Conservation (phyloP, 2,113 vertebrate genomes). For the Cynopterus brachyotis region DNA sequence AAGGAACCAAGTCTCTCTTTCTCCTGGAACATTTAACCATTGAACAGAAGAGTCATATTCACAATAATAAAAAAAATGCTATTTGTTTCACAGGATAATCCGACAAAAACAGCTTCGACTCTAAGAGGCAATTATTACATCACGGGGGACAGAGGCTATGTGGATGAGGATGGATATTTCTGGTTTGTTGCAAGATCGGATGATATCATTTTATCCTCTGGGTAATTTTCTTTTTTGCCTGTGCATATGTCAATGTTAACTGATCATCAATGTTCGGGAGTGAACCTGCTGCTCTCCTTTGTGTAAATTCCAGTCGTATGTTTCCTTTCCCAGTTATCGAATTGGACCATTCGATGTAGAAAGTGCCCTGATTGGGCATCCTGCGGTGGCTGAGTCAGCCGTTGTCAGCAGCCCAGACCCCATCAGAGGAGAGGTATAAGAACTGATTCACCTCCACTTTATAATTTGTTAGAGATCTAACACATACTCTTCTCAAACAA, state of each 20-base stretch:
- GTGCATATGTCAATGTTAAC: neutral
- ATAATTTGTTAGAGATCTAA: neutral
- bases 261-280: neutral
- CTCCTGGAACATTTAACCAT: neutral
- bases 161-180: slow-evolving; percentile 89
- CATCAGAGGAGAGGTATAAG: slow-evolving; percentile 88
- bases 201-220: slow-evolving; percentile 89
- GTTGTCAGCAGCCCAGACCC: slow-evolving; percentile 90
- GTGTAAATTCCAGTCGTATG: neutral
- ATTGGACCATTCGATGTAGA: slow-evolving; percentile 91
- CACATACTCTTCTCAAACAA: neutral
- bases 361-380: slow-evolving; percentile 88
- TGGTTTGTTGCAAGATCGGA: slow-evolving; percentile 90
- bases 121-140: slow-evolving; percentile 86
- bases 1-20: neutral
- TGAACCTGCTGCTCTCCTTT: neutral
- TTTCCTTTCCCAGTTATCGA: slow-evolving; percentile 83
- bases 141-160: slow-evolving; percentile 87
- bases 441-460: neutral
- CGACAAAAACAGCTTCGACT: slow-evolving; percentile 84
- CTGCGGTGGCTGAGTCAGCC: slow-evolving; percentile 87
- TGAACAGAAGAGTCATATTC: neutral
- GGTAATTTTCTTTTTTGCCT: slow-evolving; percentile 80
- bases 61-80: slow-evolving; percentile 32
- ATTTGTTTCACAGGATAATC: slow-evolving; percentile 82